Conservation (phyloP, 2,888 invertebrate genomes). For the Stramonita haemastoma region DNA sequence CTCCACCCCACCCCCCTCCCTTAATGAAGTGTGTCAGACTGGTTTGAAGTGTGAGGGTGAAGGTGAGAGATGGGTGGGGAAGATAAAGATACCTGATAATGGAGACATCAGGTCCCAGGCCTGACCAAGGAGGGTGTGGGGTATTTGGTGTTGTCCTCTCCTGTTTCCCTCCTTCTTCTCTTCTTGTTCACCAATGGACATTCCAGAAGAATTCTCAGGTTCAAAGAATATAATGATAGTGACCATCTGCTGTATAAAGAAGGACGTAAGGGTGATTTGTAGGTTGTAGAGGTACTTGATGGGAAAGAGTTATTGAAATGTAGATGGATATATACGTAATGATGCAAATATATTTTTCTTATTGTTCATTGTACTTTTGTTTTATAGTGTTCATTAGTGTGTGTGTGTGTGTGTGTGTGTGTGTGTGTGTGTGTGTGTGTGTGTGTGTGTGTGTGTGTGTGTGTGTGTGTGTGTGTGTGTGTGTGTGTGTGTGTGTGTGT, state of each 20-base stretch:
- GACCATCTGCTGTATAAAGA: too few species aligned
- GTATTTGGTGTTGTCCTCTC: slow-evolving; percentile 1
- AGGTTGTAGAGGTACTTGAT: too few species aligned
- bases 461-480: not conserved
- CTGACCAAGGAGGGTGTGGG: slow-evolving; percentile 8
- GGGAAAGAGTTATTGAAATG: too few species aligned
- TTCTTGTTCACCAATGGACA: not conserved
- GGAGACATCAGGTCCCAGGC: not conserved
- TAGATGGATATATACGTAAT: too few species aligned
- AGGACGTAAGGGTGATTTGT: too few species aligned
- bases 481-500: not conserved
- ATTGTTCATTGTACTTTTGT: too few species aligned
- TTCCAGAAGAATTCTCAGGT: too few species aligned
- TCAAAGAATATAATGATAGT: too few species aligned
- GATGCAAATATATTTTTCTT: too few species aligned
- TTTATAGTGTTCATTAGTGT: too few species aligned
- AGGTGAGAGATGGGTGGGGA: not conserved
- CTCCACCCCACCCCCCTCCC: not conserved
- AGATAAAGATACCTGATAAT: not conserved
- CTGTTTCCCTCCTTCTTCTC: not conserved
- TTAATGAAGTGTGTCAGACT: not conserved
- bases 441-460: not conserved
- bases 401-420: too few species aligned
- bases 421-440: too few species aligned
- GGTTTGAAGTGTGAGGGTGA: not conserved